Evolutionary conservation across 2,113 vertebrate genomes (phyloP), one percentile per base, ranked within the genome.

Genomic region (Chrysemys picta): DNA sequence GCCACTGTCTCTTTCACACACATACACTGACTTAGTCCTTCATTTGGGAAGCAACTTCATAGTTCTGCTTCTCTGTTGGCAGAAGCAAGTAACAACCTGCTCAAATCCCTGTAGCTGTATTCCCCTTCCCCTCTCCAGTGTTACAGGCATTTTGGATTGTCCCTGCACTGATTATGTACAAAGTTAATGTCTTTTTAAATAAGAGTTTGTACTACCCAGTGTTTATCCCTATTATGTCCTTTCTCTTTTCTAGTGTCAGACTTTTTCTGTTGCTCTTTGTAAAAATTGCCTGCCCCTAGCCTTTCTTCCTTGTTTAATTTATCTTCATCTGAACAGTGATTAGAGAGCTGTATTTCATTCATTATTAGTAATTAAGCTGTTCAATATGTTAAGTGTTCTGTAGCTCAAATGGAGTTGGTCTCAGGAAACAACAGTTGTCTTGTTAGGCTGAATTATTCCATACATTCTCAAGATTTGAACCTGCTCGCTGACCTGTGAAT

Each of bases 161-260:
- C 8, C 21, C 47, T 78, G 50, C 12, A 54, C 45, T 49, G 42
- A 16, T 84, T 7, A 13, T 29, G 25, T 38, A 49, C 69, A 42
- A 49, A 91, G 84, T 80, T 16, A 69, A 7, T 80, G 42, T 25
- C 29, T 50, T n/a, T 78, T 72, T 82, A 45, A 91, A 49, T 29
- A 78, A 5, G 13, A 93, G 3, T 65, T 81, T 82, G 12, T 29
- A 10, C 4, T 56, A 82, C 42, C 42, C 95, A 3, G 6, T 85
- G 38, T 87, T 92, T 31, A 91, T 89, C 49, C 5, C n/a, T 87
- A 0, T 85, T 94, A 76, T 53, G 85, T 27, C 5, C 4, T 62
- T 87, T 85, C 6, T 85, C 11, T 91, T 95, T 97, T 90, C 76
- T 45, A 81, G 25, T 83, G 56, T 69, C 52, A 80, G 12, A 5